Percentiles rank a stretch among this genome's conserved stretches.
Evolutionary conservation across 2,113 vertebrate species (phyloP).

Genomic region (Catharus fuscescens): DNA sequence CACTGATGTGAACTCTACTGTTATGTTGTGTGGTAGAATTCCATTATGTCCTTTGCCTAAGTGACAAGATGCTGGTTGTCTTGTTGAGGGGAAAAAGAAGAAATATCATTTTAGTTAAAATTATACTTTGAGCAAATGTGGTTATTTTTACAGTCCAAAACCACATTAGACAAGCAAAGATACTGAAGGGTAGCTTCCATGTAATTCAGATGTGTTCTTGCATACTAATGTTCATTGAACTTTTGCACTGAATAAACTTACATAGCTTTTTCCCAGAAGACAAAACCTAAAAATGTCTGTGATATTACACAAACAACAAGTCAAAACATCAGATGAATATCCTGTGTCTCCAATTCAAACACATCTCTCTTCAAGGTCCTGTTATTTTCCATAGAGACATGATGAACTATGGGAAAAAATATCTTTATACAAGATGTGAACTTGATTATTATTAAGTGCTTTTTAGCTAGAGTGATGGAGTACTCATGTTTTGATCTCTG

Average conservation of each 20-base stretch:
- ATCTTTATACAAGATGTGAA: not conserved
- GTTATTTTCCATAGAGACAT: not conserved
- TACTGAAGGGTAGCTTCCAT: not conserved
- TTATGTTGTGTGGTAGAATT: conserved; percentile 3
- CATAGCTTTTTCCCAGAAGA: not conserved
- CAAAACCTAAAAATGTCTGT: not conserved
- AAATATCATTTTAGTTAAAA: not conserved
- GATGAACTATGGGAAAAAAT: not conserved
- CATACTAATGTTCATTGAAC: not conserved
- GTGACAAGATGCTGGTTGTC: conserved; percentile 18
- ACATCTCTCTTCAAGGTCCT: not conserved
- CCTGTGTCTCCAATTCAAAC: not conserved
- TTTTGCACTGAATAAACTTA: conserved; percentile 7
- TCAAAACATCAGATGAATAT: not conserved
- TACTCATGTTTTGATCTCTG: conserved; percentile 12
- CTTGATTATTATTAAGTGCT: conserved; percentile 3
- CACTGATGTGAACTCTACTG: not conserved
- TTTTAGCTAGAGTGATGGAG: not conserved
- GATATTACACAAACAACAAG: not conserved
- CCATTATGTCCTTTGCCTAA: not conserved
- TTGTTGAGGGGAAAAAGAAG: not conserved
- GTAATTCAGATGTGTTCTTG: not conserved
- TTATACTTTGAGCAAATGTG: not conserved
- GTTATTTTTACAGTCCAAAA: not conserved
- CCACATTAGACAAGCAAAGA: not conserved